Conservation (phyloP, 2,113 vertebrate genomes). For the Oryzias woworae region DNA sequence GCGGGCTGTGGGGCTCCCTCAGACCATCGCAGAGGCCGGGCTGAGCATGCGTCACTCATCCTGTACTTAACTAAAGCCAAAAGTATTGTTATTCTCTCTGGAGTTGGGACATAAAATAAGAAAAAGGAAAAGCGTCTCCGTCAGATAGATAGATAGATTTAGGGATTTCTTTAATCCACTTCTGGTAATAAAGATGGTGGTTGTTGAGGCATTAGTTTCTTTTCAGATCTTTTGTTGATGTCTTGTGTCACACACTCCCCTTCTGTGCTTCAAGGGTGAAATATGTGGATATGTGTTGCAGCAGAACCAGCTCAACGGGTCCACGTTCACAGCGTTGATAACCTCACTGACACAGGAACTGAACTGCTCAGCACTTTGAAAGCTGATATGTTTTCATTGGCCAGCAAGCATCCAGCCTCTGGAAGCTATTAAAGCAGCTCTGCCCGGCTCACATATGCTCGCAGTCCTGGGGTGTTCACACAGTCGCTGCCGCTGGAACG, state of each 20-base stretch:
- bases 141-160: constrained; percentile 1
- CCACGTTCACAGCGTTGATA: constrained; percentile 23
- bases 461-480: constrained; percentile 18
- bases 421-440: constrained; percentile 69
- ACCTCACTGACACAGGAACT: constrained; percentile 53
- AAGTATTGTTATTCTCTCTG: constrained; percentile 70
- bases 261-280: constrained; percentile 12
- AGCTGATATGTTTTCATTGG: constrained; percentile 69
- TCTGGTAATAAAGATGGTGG: constrained; percentile 11
- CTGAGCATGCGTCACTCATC: constrained; percentile 47
- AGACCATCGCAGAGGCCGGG: constrained; percentile 54
- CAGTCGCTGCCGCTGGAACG: constrained; percentile 8
- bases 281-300: constrained; percentile 18
- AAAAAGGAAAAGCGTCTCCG: constrained; percentile 6
- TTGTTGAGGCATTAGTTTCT: background rate
- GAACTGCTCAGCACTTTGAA: constrained; percentile 58
- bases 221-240: constrained; percentile 18
- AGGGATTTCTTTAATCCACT: background rate
- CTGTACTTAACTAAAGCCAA: constrained; percentile 67
- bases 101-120: constrained; percentile 52
- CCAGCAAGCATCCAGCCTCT: constrained; percentile 62
- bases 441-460: constrained; percentile 7
- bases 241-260: constrained; percentile 8
- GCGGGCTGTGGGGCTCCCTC: constrained; percentile 40
- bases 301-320: constrained; percentile 40